Conservation (phyloP, 2,797 vertebrate species). For the Euthynnus affinis region DNA sequence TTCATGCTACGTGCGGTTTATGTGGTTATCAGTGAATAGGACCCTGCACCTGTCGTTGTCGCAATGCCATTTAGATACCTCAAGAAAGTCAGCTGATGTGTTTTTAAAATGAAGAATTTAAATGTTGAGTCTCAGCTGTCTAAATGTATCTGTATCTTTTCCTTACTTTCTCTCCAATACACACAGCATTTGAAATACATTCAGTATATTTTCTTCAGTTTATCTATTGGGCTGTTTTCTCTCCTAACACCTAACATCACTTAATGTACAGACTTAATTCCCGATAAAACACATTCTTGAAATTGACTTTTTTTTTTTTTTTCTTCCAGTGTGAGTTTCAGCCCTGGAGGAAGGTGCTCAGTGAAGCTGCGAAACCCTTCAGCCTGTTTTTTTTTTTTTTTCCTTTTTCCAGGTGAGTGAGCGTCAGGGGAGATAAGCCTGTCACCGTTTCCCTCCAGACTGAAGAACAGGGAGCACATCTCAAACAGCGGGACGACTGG, state of each 20-base stretch:
- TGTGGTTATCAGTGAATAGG: no score
- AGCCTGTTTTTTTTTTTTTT: slow-evolving; percentile 15
- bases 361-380: slow-evolving; percentile 54
- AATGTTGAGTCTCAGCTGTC: background rate
- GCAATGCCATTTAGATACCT: background rate
- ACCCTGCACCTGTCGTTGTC: background rate
- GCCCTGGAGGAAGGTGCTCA: slow-evolving; percentile 36
- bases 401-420: slow-evolving; percentile 75
- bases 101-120: slow-evolving; percentile 6
- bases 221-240: background rate
- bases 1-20: no score
- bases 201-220: background rate
- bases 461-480: slow-evolving; percentile 70
- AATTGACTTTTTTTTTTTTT: slow-evolving; percentile 22
- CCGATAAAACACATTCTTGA: slow-evolving; percentile 7
- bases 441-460: slow-evolving; percentile 72
- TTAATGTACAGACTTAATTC: slow-evolving; percentile 25
- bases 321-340: slow-evolving; percentile 48
- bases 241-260: slow-evolving; percentile 27
- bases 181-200: slow-evolving; percentile 7
- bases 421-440: slow-evolving; percentile 75
- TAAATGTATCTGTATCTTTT: background rate
- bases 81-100: background rate
- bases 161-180: background rate
- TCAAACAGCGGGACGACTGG: slow-evolving; percentile 73